These are phyloP conservation scores for Callithrix jacchus DNA, from an alignment of 2,113 vertebrate genomes.

Conservation along the genomic window DNA sequence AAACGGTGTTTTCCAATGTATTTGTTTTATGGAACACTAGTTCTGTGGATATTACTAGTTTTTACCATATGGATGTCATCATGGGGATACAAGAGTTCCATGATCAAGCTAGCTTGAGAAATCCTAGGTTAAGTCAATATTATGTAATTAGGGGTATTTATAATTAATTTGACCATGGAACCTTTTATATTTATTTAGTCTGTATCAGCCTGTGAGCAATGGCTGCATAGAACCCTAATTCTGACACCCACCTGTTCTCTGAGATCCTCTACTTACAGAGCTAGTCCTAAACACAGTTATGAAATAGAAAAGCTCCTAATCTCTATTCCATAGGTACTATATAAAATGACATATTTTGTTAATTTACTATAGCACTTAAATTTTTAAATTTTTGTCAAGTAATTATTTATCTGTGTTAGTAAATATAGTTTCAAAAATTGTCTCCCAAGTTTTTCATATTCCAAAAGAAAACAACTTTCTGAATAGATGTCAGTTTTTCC, in stretches of 20 bases:
- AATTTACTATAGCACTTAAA: slow-evolving; percentile 3
- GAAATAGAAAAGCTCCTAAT: neutral
- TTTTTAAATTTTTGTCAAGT: neutral
- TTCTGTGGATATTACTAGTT: neutral
- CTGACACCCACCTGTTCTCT: neutral
- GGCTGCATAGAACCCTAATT: neutral
- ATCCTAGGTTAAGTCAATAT: neutral
- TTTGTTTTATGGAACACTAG: neutral
- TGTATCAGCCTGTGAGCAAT: neutral
- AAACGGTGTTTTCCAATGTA: neutral
- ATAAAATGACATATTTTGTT: neutral
- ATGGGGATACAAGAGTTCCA: neutral
- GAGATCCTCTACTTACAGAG: neutral
- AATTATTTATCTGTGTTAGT: neutral
- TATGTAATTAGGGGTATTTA: neutral
- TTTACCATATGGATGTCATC: neutral
- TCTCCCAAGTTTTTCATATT: neutral
- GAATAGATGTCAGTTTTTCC: neutral
- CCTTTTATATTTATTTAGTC: neutral
- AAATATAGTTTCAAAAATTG: neutral
- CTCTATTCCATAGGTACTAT: neutral
- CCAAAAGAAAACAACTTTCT: slow-evolving; percentile 2
- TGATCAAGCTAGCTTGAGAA: neutral
- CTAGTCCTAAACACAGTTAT: neutral
- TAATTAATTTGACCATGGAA: neutral